Conservation (phyloP, 2,113 vertebrate species). For the Toxotes chatareus region DNA sequence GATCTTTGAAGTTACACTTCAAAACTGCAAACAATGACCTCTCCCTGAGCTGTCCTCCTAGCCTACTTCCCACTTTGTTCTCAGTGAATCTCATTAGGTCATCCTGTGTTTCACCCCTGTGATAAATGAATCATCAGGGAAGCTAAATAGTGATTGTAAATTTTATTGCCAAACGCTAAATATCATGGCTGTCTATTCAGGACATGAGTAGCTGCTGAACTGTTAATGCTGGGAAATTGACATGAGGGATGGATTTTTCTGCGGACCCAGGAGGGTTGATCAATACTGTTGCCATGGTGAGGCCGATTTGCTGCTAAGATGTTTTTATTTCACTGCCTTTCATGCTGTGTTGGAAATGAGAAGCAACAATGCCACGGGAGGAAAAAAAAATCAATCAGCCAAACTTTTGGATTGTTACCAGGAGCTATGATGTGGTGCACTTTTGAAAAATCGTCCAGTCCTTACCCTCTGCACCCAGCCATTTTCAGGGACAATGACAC, state of each 20-base stretch:
- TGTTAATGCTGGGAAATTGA: slow-evolving; percentile 79
- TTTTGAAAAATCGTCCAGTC: slow-evolving; percentile 33
- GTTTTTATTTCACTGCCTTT: slow-evolving; percentile 80
- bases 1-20: slow-evolving; percentile 17
- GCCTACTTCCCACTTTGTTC: slow-evolving; percentile 39
- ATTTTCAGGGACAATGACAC: slow-evolving; percentile 9
- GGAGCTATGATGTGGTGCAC: slow-evolving; percentile 39
- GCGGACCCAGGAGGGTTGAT: slow-evolving; percentile 76
- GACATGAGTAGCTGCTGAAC: slow-evolving; percentile 73
- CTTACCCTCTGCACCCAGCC: not conserved
- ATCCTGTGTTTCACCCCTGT: slow-evolving; percentile 60
- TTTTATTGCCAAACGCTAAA: slow-evolving; percentile 75
- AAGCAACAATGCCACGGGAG: slow-evolving; percentile 67
- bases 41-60: slow-evolving; percentile 25
- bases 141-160: slow-evolving; percentile 73
- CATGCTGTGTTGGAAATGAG: slow-evolving; percentile 76
- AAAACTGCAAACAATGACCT: slow-evolving; percentile 27
- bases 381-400: slow-evolving; percentile 63
- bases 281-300: slow-evolving; percentile 83
- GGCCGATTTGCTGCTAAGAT: slow-evolving; percentile 79
- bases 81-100: slow-evolving; percentile 58
- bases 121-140: slow-evolving; percentile 77
- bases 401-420: slow-evolving; percentile 66
- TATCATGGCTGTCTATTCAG: slow-evolving; percentile 70
- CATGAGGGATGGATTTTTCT: slow-evolving; percentile 78